phyloP scores from a whole-genome alignment of 1,140 invertebrate species.

The Stegodyphus dumicola region DNA sequence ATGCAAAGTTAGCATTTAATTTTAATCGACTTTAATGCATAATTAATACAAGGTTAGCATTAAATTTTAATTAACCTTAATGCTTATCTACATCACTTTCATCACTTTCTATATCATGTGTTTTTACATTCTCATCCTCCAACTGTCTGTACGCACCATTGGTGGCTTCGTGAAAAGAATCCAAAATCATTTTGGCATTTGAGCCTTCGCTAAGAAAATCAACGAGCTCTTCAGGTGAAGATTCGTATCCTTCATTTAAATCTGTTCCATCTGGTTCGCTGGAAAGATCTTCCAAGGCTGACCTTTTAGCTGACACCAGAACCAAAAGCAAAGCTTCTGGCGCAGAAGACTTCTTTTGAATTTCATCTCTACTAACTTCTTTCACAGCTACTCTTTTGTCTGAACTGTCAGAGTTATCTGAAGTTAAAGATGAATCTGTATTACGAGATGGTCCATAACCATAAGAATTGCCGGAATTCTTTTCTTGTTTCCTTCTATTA shows the following conservation, averaged over 20 bases:
- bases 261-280: background rate
- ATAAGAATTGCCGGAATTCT: background rate
- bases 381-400: background rate
- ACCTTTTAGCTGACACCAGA: background rate
- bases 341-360: background rate
- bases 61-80: background rate
- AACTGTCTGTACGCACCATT: background rate
- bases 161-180: background rate
- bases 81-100: background rate
- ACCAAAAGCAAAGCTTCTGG: slow-evolving; percentile 31
- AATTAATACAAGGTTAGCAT: background rate
- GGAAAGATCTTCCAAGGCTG: background rate
- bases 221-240: background rate
- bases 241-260: background rate
- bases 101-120: background rate
- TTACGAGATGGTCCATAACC: background rate
- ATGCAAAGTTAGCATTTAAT: background rate
- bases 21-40: too few relatives aligned
- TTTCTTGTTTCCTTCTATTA: background rate
- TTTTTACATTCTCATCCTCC: background rate
- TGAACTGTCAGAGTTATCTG: background rate
- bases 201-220: background rate
- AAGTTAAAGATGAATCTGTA: background rate
- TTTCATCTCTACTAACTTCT: background rate
- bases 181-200: background rate